Base-by-base conservation (phyloP, 2,888 invertebrate species). In the Drosophila multiciliata region DNA sequence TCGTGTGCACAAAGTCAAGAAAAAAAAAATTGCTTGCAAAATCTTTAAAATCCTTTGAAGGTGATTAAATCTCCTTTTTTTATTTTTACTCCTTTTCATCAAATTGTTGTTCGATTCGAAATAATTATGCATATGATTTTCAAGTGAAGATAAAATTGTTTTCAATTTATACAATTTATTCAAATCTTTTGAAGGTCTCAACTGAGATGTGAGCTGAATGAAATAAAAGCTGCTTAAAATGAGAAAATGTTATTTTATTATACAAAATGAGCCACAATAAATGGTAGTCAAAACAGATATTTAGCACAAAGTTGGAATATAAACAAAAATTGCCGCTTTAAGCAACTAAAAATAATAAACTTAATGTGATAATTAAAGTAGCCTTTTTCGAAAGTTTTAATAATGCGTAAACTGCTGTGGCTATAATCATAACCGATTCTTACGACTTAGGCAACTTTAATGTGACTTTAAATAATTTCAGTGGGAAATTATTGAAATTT, bases 401-500 rank as follows among this genome's bases (percentile, higher is more conserved):
- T 79, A 61, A 66, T 50, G 60, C 75, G 49, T 70, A 20, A 61
- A 66, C 36, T 53, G 60, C 29, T 55, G 20, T 48, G 36, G 48
- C 53, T 64, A 52, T 59, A 58, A 59, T 58, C 49, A 32, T 42
- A 55, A 32, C 36, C 33, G 59, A 64, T 73, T 12, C 36, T 8
- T 8, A 6, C n/a, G 23, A 45, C 55, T 63, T 45, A 12, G n/a
- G 15, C 33, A 61, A 62, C 61, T 79, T 78, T 53, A 74, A 61
- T 36, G 26, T 42, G 63, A 45, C 66, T 82, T 87, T 67, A 83
- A 89, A 70, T 79, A 79, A 87, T 84, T 89, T 71, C 71, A 59
- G 52, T 67, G 66, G 50, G 42, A 66, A 80, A 75, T 76, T 72
- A 87, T 89, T 73, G 87, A 87, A 87, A 77, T 85, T 82, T 87